phyloP scores from a whole-genome alignment of 1,140 invertebrate genomes.

The Platyura marginata region DNA sequence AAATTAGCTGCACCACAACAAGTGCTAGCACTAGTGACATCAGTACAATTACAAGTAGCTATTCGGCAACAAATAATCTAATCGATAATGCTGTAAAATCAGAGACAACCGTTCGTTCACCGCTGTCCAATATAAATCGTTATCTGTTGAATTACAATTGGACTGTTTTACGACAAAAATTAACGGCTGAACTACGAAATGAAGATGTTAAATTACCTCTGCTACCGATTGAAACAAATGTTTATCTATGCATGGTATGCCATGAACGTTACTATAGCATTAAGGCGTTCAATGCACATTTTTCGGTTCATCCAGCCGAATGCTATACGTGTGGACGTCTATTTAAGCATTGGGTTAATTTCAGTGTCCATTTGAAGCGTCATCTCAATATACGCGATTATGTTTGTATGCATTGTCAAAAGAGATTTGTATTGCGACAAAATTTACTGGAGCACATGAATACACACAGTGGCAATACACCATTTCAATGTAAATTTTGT shows the following conservation, averaged over 20 bases:
- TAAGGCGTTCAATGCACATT: conserved; percentile 41
- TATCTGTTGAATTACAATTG: conserved; percentile 1
- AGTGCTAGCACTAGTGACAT: neutral
- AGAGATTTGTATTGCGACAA: conserved; percentile 61
- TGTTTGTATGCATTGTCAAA: conserved; percentile 58
- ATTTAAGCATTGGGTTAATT: conserved; percentile 50
- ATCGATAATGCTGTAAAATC: neutral
- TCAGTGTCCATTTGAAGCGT: conserved; percentile 54
- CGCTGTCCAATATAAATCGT: neutral
- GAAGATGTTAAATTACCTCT: neutral
- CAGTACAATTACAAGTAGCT: neutral
- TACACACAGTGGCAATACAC: conserved; percentile 61
- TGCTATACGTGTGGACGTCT: conserved; percentile 61
- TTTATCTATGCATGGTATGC: conserved; percentile 31
- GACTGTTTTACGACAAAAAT: neutral
- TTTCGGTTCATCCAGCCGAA: conserved; percentile 59
- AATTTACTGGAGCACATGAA: conserved; percentile 62
- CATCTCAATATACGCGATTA: conserved; percentile 45
- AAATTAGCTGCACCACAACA: neutral
- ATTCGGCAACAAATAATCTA: neutral
- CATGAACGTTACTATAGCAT: conserved; percentile 27
- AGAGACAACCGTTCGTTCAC: neutral
- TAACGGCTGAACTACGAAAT: neutral
- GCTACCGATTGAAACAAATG: conserved; percentile 11
- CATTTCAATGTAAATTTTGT: conserved; percentile 63